Evolutionary conservation across 1,140 invertebrate genomes (phyloP).

Genomic region (Reticulitermes speratus): DNA sequence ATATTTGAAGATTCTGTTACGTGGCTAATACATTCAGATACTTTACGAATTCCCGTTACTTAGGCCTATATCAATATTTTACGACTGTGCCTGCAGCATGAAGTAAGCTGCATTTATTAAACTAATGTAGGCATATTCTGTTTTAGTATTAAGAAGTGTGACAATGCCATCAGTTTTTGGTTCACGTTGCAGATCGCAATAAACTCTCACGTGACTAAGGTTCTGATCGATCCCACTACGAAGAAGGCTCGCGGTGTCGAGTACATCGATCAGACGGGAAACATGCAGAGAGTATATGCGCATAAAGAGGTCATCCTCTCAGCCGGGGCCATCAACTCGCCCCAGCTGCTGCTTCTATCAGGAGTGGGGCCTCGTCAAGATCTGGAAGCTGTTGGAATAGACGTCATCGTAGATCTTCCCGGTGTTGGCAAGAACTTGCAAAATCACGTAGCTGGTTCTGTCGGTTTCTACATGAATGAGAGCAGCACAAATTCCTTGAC

Average conservation of each 20-base stretch:
- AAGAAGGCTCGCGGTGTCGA: constrained; percentile 36
- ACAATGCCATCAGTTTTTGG: background rate
- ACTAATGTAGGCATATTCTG: no score
- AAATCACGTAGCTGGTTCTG: constrained; percentile 25
- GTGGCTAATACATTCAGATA: no score
- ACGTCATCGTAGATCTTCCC: constrained; percentile 34
- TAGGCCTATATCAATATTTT: no score
- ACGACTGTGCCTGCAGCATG: no score
- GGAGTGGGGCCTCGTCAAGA: constrained; percentile 52
- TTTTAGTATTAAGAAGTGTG: no score
- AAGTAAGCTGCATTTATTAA: no score
- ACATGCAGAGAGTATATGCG: constrained; percentile 32
- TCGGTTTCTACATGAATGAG: constrained; percentile 26
- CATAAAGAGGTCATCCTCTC: constrained; percentile 45
- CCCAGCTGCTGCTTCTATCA: constrained; percentile 53
- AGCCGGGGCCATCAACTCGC: constrained; percentile 45
- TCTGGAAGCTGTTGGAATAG: constrained; percentile 42
- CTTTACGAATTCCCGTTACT: no score
- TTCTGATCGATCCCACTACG: constrained; percentile 25
- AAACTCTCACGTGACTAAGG: constrained; percentile 30
- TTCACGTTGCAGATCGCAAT: constrained; percentile 11
- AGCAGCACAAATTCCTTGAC: background rate
- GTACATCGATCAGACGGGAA: constrained; percentile 34
- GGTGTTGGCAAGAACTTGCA: constrained; percentile 30
- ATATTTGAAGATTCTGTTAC: no score